A percentile compares a stretch with the other conserved stretches of the same genome.
phyloP scores from a whole-genome alignment of 2,113 vertebrate species.

The Salvelinus namaycush region DNA sequence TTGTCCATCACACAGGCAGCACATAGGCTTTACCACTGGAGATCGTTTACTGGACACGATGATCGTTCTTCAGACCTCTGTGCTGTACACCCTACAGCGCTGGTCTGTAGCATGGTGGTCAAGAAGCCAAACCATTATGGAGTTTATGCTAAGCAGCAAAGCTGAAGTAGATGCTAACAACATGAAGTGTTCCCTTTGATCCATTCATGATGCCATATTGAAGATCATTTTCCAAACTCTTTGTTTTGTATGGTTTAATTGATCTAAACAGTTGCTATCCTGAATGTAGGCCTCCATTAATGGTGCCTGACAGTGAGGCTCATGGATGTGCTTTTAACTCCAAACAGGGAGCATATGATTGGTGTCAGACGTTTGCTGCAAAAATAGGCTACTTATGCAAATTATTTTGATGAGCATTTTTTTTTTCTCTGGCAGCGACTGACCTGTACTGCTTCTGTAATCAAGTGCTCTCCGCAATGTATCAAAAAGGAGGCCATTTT shows the following conservation, averaged over 20 bases:
- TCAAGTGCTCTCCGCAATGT: conserved; percentile 54
- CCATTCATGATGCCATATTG: too few relatives aligned
- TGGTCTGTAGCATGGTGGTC: too few relatives aligned
- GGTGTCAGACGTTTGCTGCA: conserved; percentile 51
- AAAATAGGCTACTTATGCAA: conserved; percentile 67
- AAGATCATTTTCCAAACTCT: too few relatives aligned
- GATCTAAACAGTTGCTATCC: conserved; percentile 20
- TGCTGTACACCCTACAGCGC: too few relatives aligned
- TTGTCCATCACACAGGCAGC: conserved; percentile 15
- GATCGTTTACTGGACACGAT: background rate
- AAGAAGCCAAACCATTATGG: too few relatives aligned
- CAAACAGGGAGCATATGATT: conserved; percentile 46
- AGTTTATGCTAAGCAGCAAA: too few relatives aligned
- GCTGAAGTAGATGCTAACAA: too few relatives aligned
- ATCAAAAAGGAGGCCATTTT: conserved; percentile 45
- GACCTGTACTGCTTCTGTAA: conserved; percentile 55
- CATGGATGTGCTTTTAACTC: conserved; percentile 49
- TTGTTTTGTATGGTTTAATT: background rate
- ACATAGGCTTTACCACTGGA: background rate
- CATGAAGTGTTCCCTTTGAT: too few relatives aligned
- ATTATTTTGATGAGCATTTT: conserved; percentile 45
- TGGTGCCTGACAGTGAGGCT: conserved; percentile 51
- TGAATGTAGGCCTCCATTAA: conserved; percentile 24
- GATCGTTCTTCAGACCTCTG: too few relatives aligned
- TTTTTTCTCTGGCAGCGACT: conserved; percentile 43